These are phyloP conservation scores for Ophion obscuratus DNA, from an alignment of 2,888 invertebrate species.

Conservation along the genomic window DNA sequence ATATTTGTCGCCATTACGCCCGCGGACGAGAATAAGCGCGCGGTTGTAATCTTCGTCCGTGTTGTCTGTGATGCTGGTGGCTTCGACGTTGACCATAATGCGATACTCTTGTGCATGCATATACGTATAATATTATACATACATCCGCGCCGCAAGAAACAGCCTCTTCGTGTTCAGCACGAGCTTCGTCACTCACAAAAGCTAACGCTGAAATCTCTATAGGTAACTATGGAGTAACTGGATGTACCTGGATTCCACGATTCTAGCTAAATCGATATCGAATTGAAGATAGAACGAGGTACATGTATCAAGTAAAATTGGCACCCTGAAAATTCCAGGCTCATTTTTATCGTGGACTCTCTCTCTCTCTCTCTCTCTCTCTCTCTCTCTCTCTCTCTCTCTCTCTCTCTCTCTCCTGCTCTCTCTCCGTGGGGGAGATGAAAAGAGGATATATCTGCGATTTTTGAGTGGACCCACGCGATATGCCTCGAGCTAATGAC, in stretches of 20 bases:
- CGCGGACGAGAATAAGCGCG: constrained; percentile 35
- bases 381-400: neutral
- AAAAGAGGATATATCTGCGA: neutral
- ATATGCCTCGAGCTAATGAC: constrained; percentile 47
- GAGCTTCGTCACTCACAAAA: neutral
- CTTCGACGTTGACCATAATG: constrained; percentile 20
- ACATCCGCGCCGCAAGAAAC: neutral
- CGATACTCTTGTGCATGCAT: constrained; percentile 13
- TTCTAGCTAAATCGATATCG: neutral
- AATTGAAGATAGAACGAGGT: neutral
- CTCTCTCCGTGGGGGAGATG: no score
- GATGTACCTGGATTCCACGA: neutral
- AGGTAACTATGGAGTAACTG: no score
- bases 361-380: neutral
- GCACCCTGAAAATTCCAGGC: neutral
- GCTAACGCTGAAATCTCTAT: neutral
- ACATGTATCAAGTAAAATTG: neutral
- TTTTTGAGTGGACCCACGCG: constrained; percentile 33
- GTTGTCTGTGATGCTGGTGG: constrained; percentile 35
- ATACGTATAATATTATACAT: constrained; percentile 1
- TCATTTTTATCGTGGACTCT: neutral
- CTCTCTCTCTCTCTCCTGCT: no score
- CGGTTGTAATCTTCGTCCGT: constrained; percentile 7
- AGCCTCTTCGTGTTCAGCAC: neutral
- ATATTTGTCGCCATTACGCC: constrained; percentile 81